A percentile compares a stretch with the other conserved stretches of the same genome.
Evolutionary conservation across 2,888 invertebrate genomes (phyloP).

Genomic region (Agrilus cyanescens): DNA sequence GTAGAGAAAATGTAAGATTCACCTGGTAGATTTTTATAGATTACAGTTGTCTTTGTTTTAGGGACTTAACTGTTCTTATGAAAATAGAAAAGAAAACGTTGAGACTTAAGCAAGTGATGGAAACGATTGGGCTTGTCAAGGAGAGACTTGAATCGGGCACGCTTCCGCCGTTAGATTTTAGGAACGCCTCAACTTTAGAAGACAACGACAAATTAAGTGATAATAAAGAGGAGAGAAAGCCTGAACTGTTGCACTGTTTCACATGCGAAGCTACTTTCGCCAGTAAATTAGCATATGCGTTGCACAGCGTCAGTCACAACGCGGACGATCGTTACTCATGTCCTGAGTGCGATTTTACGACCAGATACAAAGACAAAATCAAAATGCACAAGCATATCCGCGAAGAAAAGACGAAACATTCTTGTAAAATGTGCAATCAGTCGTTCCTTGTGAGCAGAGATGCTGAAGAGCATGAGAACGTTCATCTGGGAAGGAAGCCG

Average conservation of each 20-base stretch:
- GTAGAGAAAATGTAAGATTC: too few relatives aligned
- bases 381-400: conserved; percentile 32
- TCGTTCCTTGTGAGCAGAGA: conserved; percentile 38
- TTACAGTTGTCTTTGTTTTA: too few relatives aligned
- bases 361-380: conserved; percentile 26
- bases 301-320: conserved; percentile 27
- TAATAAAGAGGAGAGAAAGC: conserved; percentile 29
- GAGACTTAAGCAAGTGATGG: background rate
- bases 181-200: too few relatives aligned
- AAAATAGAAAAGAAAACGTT: background rate
- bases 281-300: conserved; percentile 26
- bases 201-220: conserved; percentile 26
- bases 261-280: conserved; percentile 27
- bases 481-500: conserved; percentile 43
- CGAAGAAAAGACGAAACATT: conserved; percentile 34
- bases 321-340: conserved; percentile 26
- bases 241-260: conserved; percentile 30
- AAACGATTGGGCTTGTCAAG: conserved; percentile 21
- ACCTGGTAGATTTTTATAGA: too few relatives aligned
- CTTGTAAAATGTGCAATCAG: conserved; percentile 37
- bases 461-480: conserved; percentile 35
- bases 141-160: too few relatives aligned
- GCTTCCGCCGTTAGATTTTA: too few relatives aligned
- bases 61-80: background rate
- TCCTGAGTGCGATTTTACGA: conserved; percentile 27